Evolutionary conservation across 2,888 invertebrate species (phyloP), one percentile per base, ranked within the genome.

Genomic region (Congeria kusceri): DNA sequence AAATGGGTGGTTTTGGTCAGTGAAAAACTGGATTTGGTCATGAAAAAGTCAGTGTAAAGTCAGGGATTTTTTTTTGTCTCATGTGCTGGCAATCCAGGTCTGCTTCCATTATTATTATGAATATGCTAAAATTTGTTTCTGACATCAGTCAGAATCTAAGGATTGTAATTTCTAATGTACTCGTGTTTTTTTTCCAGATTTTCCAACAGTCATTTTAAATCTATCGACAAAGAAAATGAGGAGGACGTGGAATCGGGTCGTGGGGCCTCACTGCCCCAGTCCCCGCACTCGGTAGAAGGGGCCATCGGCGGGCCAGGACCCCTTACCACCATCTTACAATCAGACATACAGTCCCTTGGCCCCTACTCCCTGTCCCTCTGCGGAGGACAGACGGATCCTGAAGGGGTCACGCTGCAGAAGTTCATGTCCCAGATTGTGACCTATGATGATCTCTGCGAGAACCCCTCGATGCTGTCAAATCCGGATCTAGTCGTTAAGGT

Each of bases 211-310:
- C n/a, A n/a, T n/a, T n/a, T n/a, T n/a, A n/a, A n/a, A n/a, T n/a
- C n/a, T n/a, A 88, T 88, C 57, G 80, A 84, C 25, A 53, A 53
- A 20, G 80, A 83, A 27, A 79, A 74, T 53, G 80, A 80, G 28
- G 92, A 96, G 80, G 99, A 99, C 94, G 96, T 96, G 86, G 98
- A 99, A 94, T 98, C 98, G 79, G 99, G 99, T 83, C 98, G 98
- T 93, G 99, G 99, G 56, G 97, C 98, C 49, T 98, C 98, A 66
- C 94, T 99, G 88, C 97, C 98, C 11, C 98, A 98, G 93, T 98
- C 98, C 63, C 94, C 93, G 23, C 96, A 97, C 90, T 97, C 97
- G 80, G 96, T 97, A 75, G 97, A 97, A 88, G 97, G 97, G 27
- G 96, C 96, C 74, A 94, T 90, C 7, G 89, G 90, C 7, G 90